Evolutionary conservation across 53 echinoderm and acorn worm species (phyloP).

Genomic region (Zoroaster sp.): DNA sequence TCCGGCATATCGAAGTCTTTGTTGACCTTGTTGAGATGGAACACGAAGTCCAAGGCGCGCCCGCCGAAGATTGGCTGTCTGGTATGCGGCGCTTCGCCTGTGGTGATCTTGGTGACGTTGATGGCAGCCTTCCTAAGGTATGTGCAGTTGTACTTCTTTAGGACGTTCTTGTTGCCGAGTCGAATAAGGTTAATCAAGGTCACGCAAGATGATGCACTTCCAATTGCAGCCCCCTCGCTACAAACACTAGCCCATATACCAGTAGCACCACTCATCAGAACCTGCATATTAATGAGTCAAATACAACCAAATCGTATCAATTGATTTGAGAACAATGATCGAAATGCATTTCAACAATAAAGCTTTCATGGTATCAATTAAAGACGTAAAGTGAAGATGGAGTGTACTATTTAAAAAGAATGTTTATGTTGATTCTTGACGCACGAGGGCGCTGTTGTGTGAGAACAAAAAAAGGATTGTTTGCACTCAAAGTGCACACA

Average conservation of each 20-base stretch:
- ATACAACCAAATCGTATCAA: neutral
- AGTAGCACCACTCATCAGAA: slow-evolving; percentile 37
- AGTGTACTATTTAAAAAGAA: too few relatives aligned
- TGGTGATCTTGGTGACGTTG: slow-evolving; percentile 67
- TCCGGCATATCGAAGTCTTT: slow-evolving; percentile 62
- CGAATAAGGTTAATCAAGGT: slow-evolving; percentile 64
- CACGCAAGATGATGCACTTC: slow-evolving; percentile 56
- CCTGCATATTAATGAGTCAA: neutral
- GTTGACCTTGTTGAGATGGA: slow-evolving; percentile 28
- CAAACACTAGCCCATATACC: slow-evolving; percentile 62
- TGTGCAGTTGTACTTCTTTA: slow-evolving; percentile 59
- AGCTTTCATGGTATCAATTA: too few relatives aligned
- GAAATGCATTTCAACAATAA: too few relatives aligned
- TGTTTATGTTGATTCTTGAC: too few relatives aligned
- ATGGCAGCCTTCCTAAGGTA: slow-evolving; percentile 69
- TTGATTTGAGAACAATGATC: neutral
- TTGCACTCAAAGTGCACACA: too few relatives aligned
- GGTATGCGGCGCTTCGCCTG: slow-evolving; percentile 41
- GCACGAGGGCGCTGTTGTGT: too few relatives aligned
- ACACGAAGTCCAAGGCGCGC: slow-evolving; percentile 60
- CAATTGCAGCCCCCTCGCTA: slow-evolving; percentile 63
- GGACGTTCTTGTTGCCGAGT: slow-evolving; percentile 61
- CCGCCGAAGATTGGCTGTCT: slow-evolving; percentile 69
- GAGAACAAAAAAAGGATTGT: too few relatives aligned
- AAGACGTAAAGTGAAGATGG: too few relatives aligned